Evolutionary conservation across 92 coral and sea anemone species (phyloP), one percentile per base, ranked within the genome.

Genomic region (Meandrina meandrites): DNA sequence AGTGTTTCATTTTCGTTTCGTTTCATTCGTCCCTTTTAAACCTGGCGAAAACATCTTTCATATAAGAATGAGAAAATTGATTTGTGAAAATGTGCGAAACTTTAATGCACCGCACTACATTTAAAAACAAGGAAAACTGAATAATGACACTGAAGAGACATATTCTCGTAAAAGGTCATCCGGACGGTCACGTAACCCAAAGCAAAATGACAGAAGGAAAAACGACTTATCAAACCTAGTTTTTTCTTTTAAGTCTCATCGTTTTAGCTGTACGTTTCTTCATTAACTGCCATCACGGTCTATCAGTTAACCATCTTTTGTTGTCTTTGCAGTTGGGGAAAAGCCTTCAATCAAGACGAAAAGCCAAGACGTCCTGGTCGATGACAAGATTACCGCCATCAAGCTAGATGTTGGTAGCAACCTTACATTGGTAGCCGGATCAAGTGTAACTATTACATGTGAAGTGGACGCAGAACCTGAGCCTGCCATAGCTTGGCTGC

Each of bases 401-500:
- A 58, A 51, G 1, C 86, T 90, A 9, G 81, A 82, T 0, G 80
- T 87, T 57, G 93, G 93, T 24, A 88, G 93, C 16, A 90, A 90
- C 81, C 81, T 85, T 13, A 87, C 91, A 0, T 71, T 83, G 77
- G 68, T 90, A 50, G 78, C 84, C 18, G 93, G 93, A 27, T 88
- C 98, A 10, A 86, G 45, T 70, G 66, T 90, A 32, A 74, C 54
- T 37, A 50, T 94, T 67, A 48, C 50, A 36, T 96, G 98, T 86
- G 80, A 87, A 22, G 96, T 92, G 45, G 90, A 88, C 67, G 98
- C 96, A 9, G 81, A 88, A 54, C 98, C 96, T 17, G 57, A 70
- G 35, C 96, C 98, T 30, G 54, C 68, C 15, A 90, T 93, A 36
- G 82, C 92, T 14, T 96, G 98, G 98, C 84, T 80, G 31, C 64